Evolutionary conservation across 1,140 invertebrate genomes (phyloP).

Genomic region (Uloborus diversus): DNA sequence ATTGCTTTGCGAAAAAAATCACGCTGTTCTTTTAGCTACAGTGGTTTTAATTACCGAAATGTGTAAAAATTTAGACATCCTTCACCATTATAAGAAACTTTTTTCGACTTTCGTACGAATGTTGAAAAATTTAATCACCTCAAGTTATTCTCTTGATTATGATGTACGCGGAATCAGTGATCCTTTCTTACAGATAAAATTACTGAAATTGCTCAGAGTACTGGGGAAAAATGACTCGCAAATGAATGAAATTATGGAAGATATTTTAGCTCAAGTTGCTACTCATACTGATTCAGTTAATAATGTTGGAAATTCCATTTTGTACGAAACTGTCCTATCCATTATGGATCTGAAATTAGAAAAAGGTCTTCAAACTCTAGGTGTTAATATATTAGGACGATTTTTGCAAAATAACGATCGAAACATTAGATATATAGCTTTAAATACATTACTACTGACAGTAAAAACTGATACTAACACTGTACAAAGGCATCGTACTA

Average conservation of each 20-base stretch:
- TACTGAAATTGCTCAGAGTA: conserved; percentile 90
- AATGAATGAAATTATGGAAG: conserved; percentile 99
- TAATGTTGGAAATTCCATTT: conserved; percentile 97
- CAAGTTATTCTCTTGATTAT: conserved; percentile 98
- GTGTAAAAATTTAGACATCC: conserved; percentile 95
- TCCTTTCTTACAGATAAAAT: conserved; percentile 96
- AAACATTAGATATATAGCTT: conserved; percentile 97
- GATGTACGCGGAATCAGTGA: conserved; percentile 99
- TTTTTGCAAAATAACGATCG: conserved; percentile 99
- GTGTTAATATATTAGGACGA: conserved; percentile 96
- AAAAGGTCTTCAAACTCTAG: conserved; percentile 85
- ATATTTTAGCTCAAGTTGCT: conserved; percentile 97
- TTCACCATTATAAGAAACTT: conserved; percentile 64
- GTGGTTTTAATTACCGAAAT: conserved; percentile 99
- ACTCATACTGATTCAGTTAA: conserved; percentile 98
- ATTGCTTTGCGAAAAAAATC: conserved; percentile 97
- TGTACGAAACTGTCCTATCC: conserved; percentile 96
- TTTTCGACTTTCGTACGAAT: conserved; percentile 98
- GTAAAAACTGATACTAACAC: conserved; percentile 96
- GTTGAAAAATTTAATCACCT: conserved; percentile 96
- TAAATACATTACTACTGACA: conserved; percentile 95
- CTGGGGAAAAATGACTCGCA: conserved; percentile 95
- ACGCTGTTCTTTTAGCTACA: conserved; percentile 96
- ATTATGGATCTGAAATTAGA: conserved; percentile 99
- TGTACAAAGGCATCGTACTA: conserved; percentile 95